Conservation (phyloP, 2,888 invertebrate species). For the Yponomeuta cagnagella region DNA sequence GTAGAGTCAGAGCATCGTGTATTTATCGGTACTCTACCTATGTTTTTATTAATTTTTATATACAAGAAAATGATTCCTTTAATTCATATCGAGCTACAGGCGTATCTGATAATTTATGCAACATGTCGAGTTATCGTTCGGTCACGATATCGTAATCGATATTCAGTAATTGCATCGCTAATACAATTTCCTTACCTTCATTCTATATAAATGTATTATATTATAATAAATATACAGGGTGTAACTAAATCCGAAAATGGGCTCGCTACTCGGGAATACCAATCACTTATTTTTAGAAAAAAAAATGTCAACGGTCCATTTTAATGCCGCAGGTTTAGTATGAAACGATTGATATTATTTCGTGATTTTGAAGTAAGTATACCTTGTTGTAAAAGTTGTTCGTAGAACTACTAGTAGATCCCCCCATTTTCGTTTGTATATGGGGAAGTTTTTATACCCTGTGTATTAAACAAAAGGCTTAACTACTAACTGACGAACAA, state of each 20-base stretch:
- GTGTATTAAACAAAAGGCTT: neutral
- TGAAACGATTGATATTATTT: too few relatives aligned
- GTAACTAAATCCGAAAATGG: too few relatives aligned
- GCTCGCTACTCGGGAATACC: too few relatives aligned
- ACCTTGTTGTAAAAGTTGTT: too few relatives aligned
- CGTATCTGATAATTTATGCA: constrained; percentile 24
- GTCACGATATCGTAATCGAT: constrained; percentile 55
- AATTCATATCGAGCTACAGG: constrained; percentile 8
- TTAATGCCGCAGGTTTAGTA: too few relatives aligned
- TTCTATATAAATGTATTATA: neutral
- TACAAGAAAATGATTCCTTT: neutral
- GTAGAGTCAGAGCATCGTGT: neutral
- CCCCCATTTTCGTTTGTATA: too few relatives aligned
- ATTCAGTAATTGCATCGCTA: constrained; percentile 1
- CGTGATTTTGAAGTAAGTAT: too few relatives aligned
- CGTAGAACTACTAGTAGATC: too few relatives aligned
- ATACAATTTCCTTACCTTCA: neutral
- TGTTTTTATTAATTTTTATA: neutral
- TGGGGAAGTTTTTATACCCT: too few relatives aligned
- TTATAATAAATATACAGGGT: too few relatives aligned
- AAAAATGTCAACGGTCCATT: too few relatives aligned
- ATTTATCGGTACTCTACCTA: neutral
- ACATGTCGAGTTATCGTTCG: constrained; percentile 41
- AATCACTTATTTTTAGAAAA: too few relatives aligned
- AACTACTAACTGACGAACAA: constrained; percentile 15